Evolutionary conservation across 1,140 invertebrate genomes (phyloP), one percentile per base, ranked within the genome.

Genomic region (Rhagoletis zephyria): DNA sequence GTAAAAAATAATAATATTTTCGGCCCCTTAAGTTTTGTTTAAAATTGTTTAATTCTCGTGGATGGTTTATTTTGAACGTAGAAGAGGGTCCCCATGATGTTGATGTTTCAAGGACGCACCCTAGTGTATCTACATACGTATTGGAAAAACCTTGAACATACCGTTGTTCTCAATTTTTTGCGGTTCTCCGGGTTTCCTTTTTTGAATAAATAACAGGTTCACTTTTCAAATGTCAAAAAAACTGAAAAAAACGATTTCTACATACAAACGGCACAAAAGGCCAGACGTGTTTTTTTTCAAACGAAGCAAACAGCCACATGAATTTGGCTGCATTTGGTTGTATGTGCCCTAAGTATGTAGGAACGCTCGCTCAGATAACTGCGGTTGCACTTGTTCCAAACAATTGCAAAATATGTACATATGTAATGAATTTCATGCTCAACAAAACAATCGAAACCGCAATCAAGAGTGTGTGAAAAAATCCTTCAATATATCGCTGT

Each of bases 81-180:
- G 0, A 30, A 30, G 30, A 30, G 30, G 30, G 30, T 30, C 30
- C 0, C 30, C 30, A 30, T 30, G 30, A 30, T 30, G 30, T 30
- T 30, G 30, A 30, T 30, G 1, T 30, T 30, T 30, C 1, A 30
- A 30, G 30, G 30, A 30, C 30, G 30, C 30, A 30, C 30, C 30
- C 30, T 30, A 30, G 1, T 30, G 30, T 30, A 30, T 30, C 30
- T 30, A 30, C 30, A 30, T 30, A 30, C 30, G 30, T 30, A 30
- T 1, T 60, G 12, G n/a, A 81, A 9, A 59, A 30, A 81, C 74
- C 74, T 81, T 81, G 74, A 81, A 81, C 10, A 19, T 14, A 56
- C 74, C 12, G 12, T 48, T 30, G 74, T 81, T 81, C 74, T 56
- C 74, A 81, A 81, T 81, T 81, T 74, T n/a, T 19, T 81, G 74